Percentiles rank a stretch among this genome's conserved stretches.
These are phyloP conservation scores for Balaeniceps rex DNA, from an alignment of 2,113 vertebrate genomes.

Conservation along the genomic window DNA sequence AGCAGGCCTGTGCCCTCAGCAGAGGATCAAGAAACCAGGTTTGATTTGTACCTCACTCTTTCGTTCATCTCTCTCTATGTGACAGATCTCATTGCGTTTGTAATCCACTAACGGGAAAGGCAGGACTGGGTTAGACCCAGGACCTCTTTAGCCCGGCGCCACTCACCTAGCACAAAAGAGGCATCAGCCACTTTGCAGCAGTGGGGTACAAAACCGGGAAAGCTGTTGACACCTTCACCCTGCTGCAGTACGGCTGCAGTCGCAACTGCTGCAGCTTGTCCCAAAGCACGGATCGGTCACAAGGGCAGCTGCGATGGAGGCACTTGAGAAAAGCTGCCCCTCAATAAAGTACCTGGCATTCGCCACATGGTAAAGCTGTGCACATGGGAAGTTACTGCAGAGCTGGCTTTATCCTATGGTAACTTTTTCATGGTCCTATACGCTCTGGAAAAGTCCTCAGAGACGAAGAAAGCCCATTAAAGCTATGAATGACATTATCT, in stretches of 20 bases:
- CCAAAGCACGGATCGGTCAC: accelerated
- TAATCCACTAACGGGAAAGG: background rate
- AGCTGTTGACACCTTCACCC: background rate
- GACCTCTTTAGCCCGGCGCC: background rate
- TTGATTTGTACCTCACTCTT: background rate
- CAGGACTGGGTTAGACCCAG: background rate
- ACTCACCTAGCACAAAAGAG: background rate
- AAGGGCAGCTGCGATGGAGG: background rate
- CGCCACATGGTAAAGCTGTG: background rate
- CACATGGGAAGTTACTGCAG: background rate
- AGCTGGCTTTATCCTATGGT: background rate
- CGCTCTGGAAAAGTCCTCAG: background rate
- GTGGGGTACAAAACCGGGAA: background rate
- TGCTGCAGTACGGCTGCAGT: accelerated
- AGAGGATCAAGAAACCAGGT: slow-evolving; percentile 76
- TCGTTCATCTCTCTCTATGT: background rate
- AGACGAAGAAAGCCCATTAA: background rate
- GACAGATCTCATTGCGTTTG: accelerated
- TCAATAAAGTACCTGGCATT: background rate
- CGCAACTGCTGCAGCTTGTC: background rate
- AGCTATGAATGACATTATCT: background rate
- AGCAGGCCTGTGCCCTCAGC: slow-evolving; percentile 35
- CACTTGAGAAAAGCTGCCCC: background rate
- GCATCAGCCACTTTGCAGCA: background rate
- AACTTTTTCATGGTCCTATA: background rate